Conservation (phyloP, 1,140 invertebrate species). For the Pachypeltis micranthus region DNA sequence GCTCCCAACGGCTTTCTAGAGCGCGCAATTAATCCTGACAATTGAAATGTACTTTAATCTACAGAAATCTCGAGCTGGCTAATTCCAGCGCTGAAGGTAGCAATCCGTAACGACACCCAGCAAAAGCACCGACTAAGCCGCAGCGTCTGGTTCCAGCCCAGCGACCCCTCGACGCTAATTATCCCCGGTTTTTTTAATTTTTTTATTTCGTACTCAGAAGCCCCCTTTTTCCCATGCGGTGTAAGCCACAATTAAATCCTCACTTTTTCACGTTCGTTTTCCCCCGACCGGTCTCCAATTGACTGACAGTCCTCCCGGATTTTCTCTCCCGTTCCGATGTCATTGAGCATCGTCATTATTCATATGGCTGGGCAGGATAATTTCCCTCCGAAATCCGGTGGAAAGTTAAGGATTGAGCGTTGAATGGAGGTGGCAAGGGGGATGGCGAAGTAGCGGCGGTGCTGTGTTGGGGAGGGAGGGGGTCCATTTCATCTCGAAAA, state of each 20-base stretch:
- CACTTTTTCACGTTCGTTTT: not conserved
- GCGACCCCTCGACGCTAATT: not conserved
- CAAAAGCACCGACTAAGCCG: not conserved
- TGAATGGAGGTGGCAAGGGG: too few relatives aligned
- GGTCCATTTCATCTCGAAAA: too few relatives aligned
- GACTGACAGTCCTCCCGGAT: too few relatives aligned
- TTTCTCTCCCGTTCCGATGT: constrained; percentile 4
- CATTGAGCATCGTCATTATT: constrained; percentile 15
- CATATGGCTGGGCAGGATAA: constrained; percentile 12
- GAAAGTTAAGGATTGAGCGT: too few relatives aligned
- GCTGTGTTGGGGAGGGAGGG: too few relatives aligned
- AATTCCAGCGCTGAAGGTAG: too few relatives aligned
- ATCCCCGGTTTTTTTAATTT: not conserved
- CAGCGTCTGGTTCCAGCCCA: not conserved
- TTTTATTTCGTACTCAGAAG: not conserved
- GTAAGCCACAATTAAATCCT: constrained; percentile 2
- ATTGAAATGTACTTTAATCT: too few relatives aligned
- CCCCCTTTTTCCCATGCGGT: not conserved
- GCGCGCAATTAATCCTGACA: too few relatives aligned
- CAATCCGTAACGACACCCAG: not conserved
- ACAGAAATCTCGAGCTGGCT: too few relatives aligned
- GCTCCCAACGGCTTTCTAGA: too few relatives aligned
- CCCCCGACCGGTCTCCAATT: not conserved
- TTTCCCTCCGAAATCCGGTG: not conserved
- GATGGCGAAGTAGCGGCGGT: too few relatives aligned